Base-by-base conservation (phyloP, 2,113 vertebrate species). In the Salvelinus sp. region DNA sequence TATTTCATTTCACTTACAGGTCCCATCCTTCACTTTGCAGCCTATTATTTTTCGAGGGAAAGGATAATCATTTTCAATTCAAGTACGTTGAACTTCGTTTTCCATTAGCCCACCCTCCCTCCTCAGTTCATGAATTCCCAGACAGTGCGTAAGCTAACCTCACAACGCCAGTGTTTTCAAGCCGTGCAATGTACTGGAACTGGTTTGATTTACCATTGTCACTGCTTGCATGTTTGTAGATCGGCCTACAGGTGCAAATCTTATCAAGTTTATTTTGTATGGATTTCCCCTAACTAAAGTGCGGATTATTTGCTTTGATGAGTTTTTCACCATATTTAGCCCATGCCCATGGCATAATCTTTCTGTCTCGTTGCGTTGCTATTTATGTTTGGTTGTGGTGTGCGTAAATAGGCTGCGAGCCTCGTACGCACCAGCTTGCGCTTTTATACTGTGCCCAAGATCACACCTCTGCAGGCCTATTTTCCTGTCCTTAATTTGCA, bases 391-490 rank as follows among this genome's bases (percentile, higher is more conserved):
- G 58, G n/a, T 22, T 62, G n/a, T 62, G 58, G 20, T 18, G 54
- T 14, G 54, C 18, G 3, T 62, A 7, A 16, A 16, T 7, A 2
- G n/a, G 9, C 4, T 9, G 38, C 38, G 9, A 10, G 38, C 58
- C 20, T 9, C 80, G 78, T 79, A 78, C 76, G 75, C 80, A 71
- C 82, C 80, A 81, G 83, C 86, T 89, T 84, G 63, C 88, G 77
- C 82, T 85, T 88, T 88, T 77, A 14, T 70, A 14, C 33, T 47
- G 86, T 38, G 88, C 88, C 87, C 88, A 60, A 60, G 86, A 89
- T 92, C 86, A 85, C 90, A 90, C 89, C 89, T 93, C 89, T 72
- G 69, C 89, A 44, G 88, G 88, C 89, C 83, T 75, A 38, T 2
- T 85, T 86, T 84, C 85, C 85, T 85, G 87, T 82, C 82, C 77